Evolutionary conservation across 2,797 vertebrate species (phyloP), one percentile per base, ranked within the genome.

Genomic region (Cyclopterus lumpus): DNA sequence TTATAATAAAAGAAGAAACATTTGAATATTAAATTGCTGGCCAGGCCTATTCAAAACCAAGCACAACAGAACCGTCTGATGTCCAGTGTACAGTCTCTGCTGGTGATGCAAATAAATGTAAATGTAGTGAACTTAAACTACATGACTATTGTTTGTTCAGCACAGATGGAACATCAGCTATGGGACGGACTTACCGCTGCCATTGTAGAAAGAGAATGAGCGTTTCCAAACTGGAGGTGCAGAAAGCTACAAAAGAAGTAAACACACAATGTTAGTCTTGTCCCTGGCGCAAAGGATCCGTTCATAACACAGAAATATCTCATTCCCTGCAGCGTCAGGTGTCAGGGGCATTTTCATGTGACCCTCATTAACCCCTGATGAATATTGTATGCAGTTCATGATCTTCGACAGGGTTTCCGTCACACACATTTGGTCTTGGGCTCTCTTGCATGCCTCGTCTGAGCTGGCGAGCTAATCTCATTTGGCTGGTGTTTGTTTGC

Each of bases 141-240:
- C 14, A 40, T 4, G 16, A 16, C 26, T 60, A 22, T 28, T 28
- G 34, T 38, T n/a, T 32, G 1, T 14, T 49, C 10, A 14, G 22
- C 34, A 51, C 24, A 67, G 24, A 66, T 61, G 32, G 22, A 9
- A 12, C 8, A 69, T 51, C 10, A 61, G 28, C 9, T 11, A 3
- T 15, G 7, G 46, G 15, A 15, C 2, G 26, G 11, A 93, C 95
- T 95, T 82, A 96, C 95, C 42, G 94, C 95, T 92, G 95, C 95
- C 95, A 96, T 95, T 81, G 79, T 93, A 40, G 64, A 40, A 68
- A 48, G 71, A 51, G 69, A 80, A 49, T 64, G 32, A 26, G 8
- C 60, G 53, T 83, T 75, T 89, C 68, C 73, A 75, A 82, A 77
- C 12, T 34, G 81, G 72, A 86, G 51, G 32, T 65, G 69, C 65